Conservation (phyloP, 1,140 invertebrate genomes). For the Helicoverpa armigera region DNA sequence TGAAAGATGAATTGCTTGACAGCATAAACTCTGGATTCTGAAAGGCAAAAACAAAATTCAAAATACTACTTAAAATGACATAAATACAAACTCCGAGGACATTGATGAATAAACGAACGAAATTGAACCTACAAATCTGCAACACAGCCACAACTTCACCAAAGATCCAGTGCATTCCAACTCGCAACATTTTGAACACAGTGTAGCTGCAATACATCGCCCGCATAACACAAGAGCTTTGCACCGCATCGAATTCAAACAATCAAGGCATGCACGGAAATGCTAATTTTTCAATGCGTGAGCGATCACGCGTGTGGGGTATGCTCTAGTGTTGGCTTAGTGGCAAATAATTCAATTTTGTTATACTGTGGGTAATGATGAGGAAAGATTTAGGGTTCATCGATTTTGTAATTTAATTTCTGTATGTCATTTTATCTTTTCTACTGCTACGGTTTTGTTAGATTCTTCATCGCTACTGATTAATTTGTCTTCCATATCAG, state of each 20-base stretch:
- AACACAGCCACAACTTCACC: background rate
- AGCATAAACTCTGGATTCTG: no score
- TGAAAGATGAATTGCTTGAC: no score
- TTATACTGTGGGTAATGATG: conserved; percentile 5
- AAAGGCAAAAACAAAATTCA: no score
- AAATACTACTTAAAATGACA: no score
- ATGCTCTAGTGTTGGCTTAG: conserved; percentile 25
- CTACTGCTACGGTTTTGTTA: no score
- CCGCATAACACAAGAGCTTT: conserved; percentile 33
- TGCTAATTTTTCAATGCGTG: conserved; percentile 66
- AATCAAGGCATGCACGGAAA: conserved; percentile 64
- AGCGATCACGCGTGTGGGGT: conserved; percentile 52
- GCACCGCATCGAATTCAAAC: conserved; percentile 55
- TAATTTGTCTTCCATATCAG: no score
- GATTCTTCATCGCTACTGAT: no score
- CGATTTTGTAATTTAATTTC: no score
- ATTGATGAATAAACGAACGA: no score
- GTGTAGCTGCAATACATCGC: conserved; percentile 29
- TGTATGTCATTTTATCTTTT: no score
- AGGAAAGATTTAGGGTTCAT: no score
- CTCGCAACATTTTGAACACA: background rate
- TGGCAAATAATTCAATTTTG: conserved; percentile 15
- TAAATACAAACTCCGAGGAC: background rate
- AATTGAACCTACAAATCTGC: no score
- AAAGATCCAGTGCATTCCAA: background rate